Base-by-base conservation (phyloP, 1,140 invertebrate genomes). In the Drosophila lini region DNA sequence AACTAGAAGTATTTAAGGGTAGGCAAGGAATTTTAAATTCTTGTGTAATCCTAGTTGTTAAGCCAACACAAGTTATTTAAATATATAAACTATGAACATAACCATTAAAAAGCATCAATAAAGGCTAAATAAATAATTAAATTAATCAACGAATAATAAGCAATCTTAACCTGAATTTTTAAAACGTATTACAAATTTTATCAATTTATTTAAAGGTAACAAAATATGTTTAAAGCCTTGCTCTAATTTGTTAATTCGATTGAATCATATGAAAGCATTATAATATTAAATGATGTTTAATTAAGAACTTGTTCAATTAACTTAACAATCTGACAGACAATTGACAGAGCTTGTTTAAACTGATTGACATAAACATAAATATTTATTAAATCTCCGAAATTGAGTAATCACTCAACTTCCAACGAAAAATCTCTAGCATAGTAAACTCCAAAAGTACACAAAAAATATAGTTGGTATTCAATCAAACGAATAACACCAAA, bases 401-500 rank as follows among this genome's bases (percentile, higher is more conserved):
- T 53, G 19, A 34, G 50, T 15, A 36, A 22, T 52, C 31, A 52
- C 3, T 34, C 31, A 22, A 53, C 8, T 53, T 11, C 13, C 32
- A 36, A 4, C 2, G 32, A 15, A 36, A 13, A 47, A 47, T 34
- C 32, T 22, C 10, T n/a, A 10, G 40, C 13, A 28, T 60, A 36
- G 7, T 5, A 16, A 36, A n/a, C 16, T 59, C 9, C 3, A n/a
- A n/a, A 32, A 32, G 16, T n/a, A 3, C 16, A 53, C 52, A 55
- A 22, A 36, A 36, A 25, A 55, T 38, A 25, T 38, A 55, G 34
- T 34, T 41, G n/a, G 13, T 7, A 36, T 60, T 76, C 75, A 82
- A 78, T 82, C 57, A 82, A 69, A 76, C 76, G 69, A 59, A 71
- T 64, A 80, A 71, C 50, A 67, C 58, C 68, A 56, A 82, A 77